Evolutionary conservation across 2,888 invertebrate genomes (phyloP).

Genomic region (Aphodius sticticus): DNA sequence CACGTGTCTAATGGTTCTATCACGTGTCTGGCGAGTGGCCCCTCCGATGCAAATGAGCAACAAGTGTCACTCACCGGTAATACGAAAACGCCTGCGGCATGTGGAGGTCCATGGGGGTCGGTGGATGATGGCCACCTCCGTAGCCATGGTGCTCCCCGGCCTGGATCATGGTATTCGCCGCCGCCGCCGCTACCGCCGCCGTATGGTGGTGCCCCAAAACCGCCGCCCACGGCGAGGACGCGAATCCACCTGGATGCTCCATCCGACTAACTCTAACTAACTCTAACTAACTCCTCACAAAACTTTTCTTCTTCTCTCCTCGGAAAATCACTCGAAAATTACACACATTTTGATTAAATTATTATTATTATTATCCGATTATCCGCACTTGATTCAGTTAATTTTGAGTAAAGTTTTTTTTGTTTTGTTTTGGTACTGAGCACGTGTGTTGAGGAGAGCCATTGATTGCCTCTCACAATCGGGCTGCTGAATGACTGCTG

Average conservation of each 20-base stretch:
- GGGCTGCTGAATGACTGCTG: conserved; percentile 59
- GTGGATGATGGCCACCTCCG: conserved; percentile 65
- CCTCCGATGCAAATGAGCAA: conserved; percentile 58
- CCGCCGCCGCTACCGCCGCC: conserved; percentile 54
- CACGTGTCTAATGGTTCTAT: conserved; percentile 57
- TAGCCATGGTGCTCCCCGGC: conserved; percentile 64
- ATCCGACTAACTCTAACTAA: conserved; percentile 49
- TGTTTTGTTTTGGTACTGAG: conserved; percentile 41
- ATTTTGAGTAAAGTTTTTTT: background rate
- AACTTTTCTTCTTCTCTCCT: conserved; percentile 45
- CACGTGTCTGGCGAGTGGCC: conserved; percentile 53
- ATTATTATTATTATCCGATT: background rate
- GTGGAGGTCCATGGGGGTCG: conserved; percentile 86
- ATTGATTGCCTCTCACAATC: conserved; percentile 60
- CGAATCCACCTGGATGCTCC: conserved; percentile 80
- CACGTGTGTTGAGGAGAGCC: conserved; percentile 69
- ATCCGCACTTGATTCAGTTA: background rate
- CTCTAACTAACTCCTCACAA: conserved; percentile 35
- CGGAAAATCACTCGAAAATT: conserved; percentile 43
- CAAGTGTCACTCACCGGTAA: conserved; percentile 77
- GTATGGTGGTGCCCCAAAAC: conserved; percentile 73
- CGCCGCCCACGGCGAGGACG: conserved; percentile 79
- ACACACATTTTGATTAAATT: background rate
- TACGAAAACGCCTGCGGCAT: conserved; percentile 92
- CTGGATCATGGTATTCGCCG: conserved; percentile 60